These are phyloP conservation scores for Chionis minor DNA, from an alignment of 2,113 vertebrate genomes.

Conservation along the genomic window DNA sequence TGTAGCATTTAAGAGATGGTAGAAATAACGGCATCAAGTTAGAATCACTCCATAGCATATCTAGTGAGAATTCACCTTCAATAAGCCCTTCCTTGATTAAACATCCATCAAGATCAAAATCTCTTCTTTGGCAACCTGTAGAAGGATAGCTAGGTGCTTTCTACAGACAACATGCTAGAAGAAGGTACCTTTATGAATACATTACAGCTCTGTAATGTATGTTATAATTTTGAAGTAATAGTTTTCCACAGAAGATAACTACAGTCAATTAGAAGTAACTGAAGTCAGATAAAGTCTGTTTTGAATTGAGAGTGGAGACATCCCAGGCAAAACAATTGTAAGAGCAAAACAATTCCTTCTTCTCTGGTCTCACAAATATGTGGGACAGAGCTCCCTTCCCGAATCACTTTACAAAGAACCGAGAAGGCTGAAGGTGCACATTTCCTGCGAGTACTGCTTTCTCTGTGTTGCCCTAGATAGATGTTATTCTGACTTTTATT, in stretches of 20 bases:
- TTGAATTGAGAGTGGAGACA: not conserved
- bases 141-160: not conserved
- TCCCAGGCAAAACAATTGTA: not conserved
- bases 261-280: not conserved
- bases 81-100: not conserved
- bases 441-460: not conserved
- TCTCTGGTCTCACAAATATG: not conserved
- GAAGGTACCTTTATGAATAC: not conserved
- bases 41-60: not conserved
- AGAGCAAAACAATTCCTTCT: not conserved
- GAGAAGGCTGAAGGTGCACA: not conserved
- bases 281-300: not conserved
- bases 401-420: not conserved
- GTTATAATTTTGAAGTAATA: not conserved
- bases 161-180: not conserved
- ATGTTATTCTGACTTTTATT: not conserved
- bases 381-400: not conserved
- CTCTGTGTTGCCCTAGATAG: not conserved
- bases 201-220: not conserved
- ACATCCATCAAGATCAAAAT: not conserved
- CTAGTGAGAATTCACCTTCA: not conserved
- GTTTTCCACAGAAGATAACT: not conserved
- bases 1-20: not conserved
- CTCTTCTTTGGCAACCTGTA: not conserved
- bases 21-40: not conserved